Base-by-base conservation (phyloP, 2,888 invertebrate species). In the Timema cristinae region DNA sequence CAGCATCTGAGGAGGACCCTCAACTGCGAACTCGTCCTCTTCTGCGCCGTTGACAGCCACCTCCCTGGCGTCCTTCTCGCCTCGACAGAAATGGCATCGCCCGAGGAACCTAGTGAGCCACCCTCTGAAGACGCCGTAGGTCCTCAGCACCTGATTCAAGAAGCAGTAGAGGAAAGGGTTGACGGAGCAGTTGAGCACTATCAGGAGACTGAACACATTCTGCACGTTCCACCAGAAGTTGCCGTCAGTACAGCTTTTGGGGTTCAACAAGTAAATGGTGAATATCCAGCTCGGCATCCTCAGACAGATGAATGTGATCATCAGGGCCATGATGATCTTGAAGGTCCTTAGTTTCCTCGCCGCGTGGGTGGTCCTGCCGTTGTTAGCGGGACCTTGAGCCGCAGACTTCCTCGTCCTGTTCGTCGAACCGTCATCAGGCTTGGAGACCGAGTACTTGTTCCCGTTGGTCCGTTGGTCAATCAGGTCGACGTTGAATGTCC, bases 161-260 rank as follows among this genome's bases (percentile, higher is more conserved):
- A 88, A 88, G 2, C 87, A 85, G 76, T 88, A 89, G 50, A 88
- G 79, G 68, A 88, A 82, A 0, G 88, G 88, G 82, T 89, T 87
- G 48, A 88, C 73, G 0, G 84, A 84, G 66, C 86, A 86, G 76
- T 85, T 87, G 6, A 85, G 72, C 56, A 87, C 78, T 7, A 85
- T 85, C n/a, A 89, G 77, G 6, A 84, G 78, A 10, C 85, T 84
- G 6, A 88, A 83, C 66, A 71, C 71, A 59, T 68, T 71, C 50
- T 74, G 71, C 47, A 70, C 50, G 0, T 74, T 50, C 56, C 67
- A 73, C n/a, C 69, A 70, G 9, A 72, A 70, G n/a, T 72, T 76
- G 0, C 69, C 71, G 7, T 10, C 16, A 16, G 47, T 50, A 9
- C 4, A 0, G 48, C 10, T 8, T 13, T 50, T 50, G 16, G 66